These are phyloP conservation scores for Choristoneura fumiferana DNA, from an alignment of 1,140 invertebrate species.

Conservation along the genomic window DNA sequence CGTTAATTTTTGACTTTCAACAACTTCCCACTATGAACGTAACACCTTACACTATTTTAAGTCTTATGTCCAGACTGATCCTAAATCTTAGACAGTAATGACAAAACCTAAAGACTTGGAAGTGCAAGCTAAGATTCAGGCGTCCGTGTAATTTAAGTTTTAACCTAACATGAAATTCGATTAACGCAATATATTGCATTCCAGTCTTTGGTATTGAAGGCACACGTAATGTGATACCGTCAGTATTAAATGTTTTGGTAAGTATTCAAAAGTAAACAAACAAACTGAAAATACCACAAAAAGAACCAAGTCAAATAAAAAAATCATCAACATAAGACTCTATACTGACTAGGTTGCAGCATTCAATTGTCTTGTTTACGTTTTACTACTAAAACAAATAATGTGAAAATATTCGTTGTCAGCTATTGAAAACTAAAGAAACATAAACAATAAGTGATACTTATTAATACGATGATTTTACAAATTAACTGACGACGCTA, in stretches of 20 bases:
- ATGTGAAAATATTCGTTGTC: too few relatives aligned
- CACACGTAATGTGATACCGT: neutral
- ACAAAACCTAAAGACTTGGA: neutral
- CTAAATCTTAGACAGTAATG: constrained; percentile 2
- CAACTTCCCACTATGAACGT: neutral
- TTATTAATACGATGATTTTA: too few relatives aligned
- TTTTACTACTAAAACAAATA: too few relatives aligned
- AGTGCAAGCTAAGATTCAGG: constrained; percentile 15
- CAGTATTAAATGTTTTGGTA: neutral
- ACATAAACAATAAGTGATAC: too few relatives aligned
- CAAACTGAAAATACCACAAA: too few relatives aligned
- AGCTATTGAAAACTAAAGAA: too few relatives aligned
- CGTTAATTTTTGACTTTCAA: neutral
- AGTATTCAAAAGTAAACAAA: too few relatives aligned
- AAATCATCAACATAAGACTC: too few relatives aligned
- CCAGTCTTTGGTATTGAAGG: constrained; percentile 34
- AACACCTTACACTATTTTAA: constrained; percentile 16
- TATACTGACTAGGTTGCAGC: too few relatives aligned
- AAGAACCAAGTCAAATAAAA: too few relatives aligned
- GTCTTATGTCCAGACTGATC: constrained; percentile 1
- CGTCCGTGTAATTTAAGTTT: neutral
- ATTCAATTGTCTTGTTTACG: too few relatives aligned
- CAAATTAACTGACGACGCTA: too few relatives aligned
- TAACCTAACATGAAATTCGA: constrained; percentile 13
- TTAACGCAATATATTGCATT: constrained; percentile 28